These are phyloP conservation scores for Brachyptera risi DNA, from an alignment of 2,888 invertebrate species.

Conservation along the genomic window DNA sequence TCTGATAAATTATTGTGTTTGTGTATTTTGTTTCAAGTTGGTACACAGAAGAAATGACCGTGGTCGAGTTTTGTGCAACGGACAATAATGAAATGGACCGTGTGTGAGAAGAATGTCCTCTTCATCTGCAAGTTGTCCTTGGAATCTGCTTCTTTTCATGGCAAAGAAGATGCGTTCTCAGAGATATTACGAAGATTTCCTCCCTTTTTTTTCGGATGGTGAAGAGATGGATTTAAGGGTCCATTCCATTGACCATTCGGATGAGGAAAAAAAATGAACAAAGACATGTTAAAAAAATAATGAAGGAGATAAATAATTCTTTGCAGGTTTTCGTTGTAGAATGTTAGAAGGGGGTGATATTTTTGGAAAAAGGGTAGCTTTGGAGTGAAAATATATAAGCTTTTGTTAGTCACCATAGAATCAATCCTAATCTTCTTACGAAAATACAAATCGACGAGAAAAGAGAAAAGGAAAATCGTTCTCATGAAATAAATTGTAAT, in stretches of 20 bases:
- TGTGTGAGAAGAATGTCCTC: background rate
- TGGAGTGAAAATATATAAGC: no score
- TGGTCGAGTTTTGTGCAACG: background rate
- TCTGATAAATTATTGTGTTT: no score
- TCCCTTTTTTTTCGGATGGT: no score
- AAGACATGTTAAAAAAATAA: slow-evolving; percentile 5
- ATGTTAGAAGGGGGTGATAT: background rate
- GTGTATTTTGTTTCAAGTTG: no score
- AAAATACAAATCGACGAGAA: no score
- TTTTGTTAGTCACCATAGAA: no score
- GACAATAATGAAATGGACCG: background rate
- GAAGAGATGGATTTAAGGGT: background rate
- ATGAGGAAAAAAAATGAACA: background rate
- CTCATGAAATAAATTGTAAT: no score
- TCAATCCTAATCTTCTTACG: no score
- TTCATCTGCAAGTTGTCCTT: background rate
- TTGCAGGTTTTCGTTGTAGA: slow-evolving; percentile 1
- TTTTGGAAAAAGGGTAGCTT: background rate
- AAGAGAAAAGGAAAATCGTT: no score
- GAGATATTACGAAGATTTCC: background rate
- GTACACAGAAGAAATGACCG: no score
- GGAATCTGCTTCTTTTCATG: no score
- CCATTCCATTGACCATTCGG: slow-evolving; percentile 2
- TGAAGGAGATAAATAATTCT: slow-evolving; percentile 7
- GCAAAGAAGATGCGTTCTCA: background rate